A percentile compares a stretch with the other conserved stretches of the same genome.
Evolutionary conservation across 2,797 vertebrate species (phyloP).

Genomic region (Chloroceryle inda): DNA sequence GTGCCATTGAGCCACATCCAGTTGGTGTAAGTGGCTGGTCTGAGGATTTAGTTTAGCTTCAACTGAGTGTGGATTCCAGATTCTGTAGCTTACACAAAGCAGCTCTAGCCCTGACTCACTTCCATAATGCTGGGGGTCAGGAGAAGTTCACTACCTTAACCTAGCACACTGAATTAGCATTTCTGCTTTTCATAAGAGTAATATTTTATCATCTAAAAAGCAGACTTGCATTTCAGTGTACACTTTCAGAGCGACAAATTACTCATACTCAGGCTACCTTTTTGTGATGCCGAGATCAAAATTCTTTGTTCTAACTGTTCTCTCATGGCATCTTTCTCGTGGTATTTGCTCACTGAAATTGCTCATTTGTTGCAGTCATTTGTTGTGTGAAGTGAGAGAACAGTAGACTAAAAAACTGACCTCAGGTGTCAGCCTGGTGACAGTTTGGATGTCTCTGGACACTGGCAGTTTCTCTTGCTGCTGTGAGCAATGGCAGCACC

Average conservation of each 20-base stretch:
- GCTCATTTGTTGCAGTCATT: not conserved
- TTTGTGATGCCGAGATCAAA: not conserved
- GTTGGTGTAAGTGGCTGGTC: conserved; percentile 59
- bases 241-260: not conserved
- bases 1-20: conserved; percentile 44
- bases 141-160: conserved; percentile 50
- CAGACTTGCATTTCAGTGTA: not conserved
- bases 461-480: not conserved
- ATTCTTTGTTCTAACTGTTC: not conserved
- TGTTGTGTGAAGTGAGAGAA: not conserved
- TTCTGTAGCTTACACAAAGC: conserved; percentile 73
- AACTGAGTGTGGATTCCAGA: conserved; percentile 45
- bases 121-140: conserved; percentile 63
- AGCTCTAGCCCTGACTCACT: conserved; percentile 67
- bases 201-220: not conserved
- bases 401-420: not conserved
- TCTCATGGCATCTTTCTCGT: not conserved
- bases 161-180: conserved; percentile 5
- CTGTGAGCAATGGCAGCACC: not conserved
- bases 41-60: conserved; percentile 66
- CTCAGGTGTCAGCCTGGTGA: not conserved
- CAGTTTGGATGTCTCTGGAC: not conserved
- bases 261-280: not conserved
- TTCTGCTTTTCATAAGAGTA: not conserved
- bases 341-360: not conserved